These are phyloP conservation scores for Crotalus viridis DNA, from an alignment of 2,113 vertebrate species.

Conservation along the genomic window DNA sequence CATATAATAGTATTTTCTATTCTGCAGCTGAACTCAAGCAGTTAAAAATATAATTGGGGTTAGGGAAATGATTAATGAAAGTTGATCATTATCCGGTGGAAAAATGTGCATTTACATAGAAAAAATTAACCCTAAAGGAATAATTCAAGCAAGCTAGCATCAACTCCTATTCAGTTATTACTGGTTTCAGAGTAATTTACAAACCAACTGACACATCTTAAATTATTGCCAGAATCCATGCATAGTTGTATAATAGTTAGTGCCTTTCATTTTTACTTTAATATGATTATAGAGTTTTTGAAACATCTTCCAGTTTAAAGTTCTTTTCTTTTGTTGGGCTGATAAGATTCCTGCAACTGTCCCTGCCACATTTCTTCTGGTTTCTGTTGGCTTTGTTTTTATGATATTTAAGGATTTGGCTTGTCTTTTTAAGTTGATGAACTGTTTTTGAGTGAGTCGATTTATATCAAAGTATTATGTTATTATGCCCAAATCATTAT, in stretches of 20 bases:
- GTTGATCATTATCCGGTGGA: slow-evolving; percentile 1
- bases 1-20: background rate
- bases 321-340: background rate
- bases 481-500: background rate
- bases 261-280: background rate
- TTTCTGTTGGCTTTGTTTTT: background rate
- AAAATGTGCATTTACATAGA: slow-evolving; percentile 17
- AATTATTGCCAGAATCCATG: background rate
- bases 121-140: slow-evolving; percentile 19
- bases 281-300: background rate
- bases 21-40: background rate
- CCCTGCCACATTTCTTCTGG: background rate
- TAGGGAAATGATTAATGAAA: rapidly evolving
- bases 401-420: background rate
- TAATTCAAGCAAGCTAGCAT: background rate
- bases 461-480: background rate
- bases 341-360: background rate
- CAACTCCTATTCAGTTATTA: slow-evolving; percentile 11
- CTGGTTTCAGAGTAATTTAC: slow-evolving; percentile 12
- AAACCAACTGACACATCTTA: background rate
- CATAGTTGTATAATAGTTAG: background rate
- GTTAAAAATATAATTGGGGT: background rate
- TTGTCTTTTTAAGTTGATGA: background rate
- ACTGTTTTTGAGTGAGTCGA: background rate
- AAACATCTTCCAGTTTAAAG: background rate